Evolutionary conservation across 1,140 invertebrate genomes (phyloP).

Genomic region (Elysia chlorotica): DNA sequence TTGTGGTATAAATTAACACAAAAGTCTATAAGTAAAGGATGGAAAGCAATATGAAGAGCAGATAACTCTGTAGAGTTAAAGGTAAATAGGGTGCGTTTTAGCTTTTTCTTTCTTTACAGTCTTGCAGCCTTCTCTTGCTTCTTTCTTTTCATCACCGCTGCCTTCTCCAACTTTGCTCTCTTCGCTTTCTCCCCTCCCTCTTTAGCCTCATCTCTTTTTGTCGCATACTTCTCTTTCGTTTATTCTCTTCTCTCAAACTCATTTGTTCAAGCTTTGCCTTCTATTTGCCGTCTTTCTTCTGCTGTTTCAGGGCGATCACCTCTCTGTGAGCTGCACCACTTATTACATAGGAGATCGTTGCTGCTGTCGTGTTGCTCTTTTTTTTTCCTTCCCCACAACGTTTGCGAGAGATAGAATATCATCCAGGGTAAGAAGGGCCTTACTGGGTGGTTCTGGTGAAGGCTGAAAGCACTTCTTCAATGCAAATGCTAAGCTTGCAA

Average conservation of each 20-base stretch:
- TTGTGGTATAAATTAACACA: too few relatives aligned
- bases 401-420: background rate
- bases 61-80: too few relatives aligned
- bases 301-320: background rate
- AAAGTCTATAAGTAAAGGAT: too few relatives aligned
- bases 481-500: too few relatives aligned
- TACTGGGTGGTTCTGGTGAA: background rate
- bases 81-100: too few relatives aligned
- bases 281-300: background rate
- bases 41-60: too few relatives aligned
- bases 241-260: background rate
- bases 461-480: background rate
- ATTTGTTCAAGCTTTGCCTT: background rate
- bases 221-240: background rate
- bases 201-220: background rate
- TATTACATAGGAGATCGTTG: background rate
- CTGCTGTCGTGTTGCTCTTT: background rate
- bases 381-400: background rate
- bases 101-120: background rate
- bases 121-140: background rate
- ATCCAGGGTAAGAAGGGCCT: background rate
- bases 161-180: background rate
- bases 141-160: background rate
- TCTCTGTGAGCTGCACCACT: background rate
- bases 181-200: background rate